These are phyloP conservation scores for Papilio machaon DNA, from an alignment of 1,140 invertebrate species.

Conservation along the genomic window DNA sequence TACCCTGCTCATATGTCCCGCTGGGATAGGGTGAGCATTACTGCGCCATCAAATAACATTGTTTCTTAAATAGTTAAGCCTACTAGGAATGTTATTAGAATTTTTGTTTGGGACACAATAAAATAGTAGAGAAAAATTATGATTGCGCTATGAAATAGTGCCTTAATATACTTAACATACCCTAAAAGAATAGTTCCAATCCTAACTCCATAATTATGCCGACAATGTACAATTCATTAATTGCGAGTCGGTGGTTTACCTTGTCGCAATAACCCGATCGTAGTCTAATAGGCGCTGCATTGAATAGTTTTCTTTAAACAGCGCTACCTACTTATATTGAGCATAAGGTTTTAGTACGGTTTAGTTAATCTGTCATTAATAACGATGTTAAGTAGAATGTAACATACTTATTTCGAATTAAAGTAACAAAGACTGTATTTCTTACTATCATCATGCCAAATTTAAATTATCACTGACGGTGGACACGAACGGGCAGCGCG, in stretches of 20 bases:
- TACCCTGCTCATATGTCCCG: too few species aligned
- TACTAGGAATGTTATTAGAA: too few species aligned
- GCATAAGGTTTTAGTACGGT: background rate
- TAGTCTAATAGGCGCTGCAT: background rate
- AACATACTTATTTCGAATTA: background rate
- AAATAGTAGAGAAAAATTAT: too few species aligned
- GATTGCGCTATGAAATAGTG: background rate
- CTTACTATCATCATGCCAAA: background rate
- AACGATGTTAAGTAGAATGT: background rate
- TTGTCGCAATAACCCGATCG: background rate
- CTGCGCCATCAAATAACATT: too few species aligned
- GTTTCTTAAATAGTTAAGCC: too few species aligned
- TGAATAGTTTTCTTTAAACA: background rate
- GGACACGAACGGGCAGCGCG: background rate
- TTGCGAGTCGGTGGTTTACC: conserved; percentile 29
- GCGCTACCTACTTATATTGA: background rate
- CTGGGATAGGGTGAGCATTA: background rate
- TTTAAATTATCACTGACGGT: background rate
- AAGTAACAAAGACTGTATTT: background rate
- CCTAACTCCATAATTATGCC: background rate
- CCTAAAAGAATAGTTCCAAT: background rate
- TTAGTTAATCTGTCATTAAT: background rate
- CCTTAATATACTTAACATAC: background rate
- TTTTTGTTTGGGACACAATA: too few species aligned
- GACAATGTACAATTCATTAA: background rate